Evolutionary conservation across 2,888 invertebrate species (phyloP), one percentile per base, ranked within the genome.

Genomic region (Leptinotarsa juncta): DNA sequence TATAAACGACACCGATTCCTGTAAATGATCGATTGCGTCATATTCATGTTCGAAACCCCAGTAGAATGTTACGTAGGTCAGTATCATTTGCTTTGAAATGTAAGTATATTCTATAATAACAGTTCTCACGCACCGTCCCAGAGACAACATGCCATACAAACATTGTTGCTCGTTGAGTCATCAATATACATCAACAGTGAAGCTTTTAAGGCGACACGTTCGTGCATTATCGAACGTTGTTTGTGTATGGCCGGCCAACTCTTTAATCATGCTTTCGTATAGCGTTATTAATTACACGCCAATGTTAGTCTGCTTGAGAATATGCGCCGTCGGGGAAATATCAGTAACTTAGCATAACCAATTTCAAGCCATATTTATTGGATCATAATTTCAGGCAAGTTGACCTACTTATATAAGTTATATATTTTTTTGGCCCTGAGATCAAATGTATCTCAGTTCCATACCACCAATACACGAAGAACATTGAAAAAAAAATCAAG

Each of bases 131-230:
- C 32, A 32, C 7, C 42, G 62, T 62, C 62, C 57, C 42, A 62
- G 62, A 62, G 62, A 62, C 26, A 32, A 62, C 62, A 42, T 12
- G 32, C 62, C 42, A 62, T 62, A 62, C 62, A 62, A 62, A 62
- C 62, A 62, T 62, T 62, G 62, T 62, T 62, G 62, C 42, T 62
- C 7, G 62, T 32, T 62, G 62, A 62, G 16, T 62, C 62, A 62
- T 62, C 62, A 42, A 32, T 16, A 51, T 23, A 68, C 68, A 55
- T 55, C 55, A 55, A 68, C 68, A 68, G 42, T n/a, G 68, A 55
- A 32, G 68, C 26, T 68, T 68, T 68, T 50, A 55, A 20, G 48
- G 26, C 26, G 68, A 68, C 68, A 68, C 68, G 18, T 51, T 55
- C 20, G 32, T 67, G 23, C 16, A 67, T 51, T 67, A 16, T 26